These are phyloP conservation scores for Stramonita haemastoma DNA, from an alignment of 2,888 invertebrate species.

Conservation along the genomic window DNA sequence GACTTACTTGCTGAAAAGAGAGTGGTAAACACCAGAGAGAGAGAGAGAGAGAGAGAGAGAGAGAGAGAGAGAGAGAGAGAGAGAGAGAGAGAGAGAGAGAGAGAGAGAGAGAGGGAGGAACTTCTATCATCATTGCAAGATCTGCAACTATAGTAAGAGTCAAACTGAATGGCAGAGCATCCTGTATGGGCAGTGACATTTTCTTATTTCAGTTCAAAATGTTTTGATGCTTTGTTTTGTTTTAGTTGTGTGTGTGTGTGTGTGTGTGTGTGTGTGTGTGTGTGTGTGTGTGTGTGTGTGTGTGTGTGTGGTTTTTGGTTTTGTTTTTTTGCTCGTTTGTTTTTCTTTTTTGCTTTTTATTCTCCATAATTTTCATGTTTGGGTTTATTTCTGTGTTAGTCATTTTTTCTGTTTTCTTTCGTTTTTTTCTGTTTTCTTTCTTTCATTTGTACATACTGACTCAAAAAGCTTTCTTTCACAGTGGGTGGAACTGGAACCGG, in stretches of 20 bases:
- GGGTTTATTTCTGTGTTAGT: too few species aligned
- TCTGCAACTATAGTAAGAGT: too few species aligned
- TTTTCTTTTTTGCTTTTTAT: too few species aligned
- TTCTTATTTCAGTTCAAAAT: neutral
- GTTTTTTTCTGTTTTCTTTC: neutral
- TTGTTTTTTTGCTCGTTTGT: too few species aligned
- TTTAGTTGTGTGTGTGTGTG: constrained; percentile 25
- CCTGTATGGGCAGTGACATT: neutral
- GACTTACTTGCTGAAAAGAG: too few species aligned
- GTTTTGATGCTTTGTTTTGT: neutral
- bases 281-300: neutral
- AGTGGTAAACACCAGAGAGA: too few species aligned
- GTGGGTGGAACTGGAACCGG: constrained; percentile 6
- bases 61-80: neutral
- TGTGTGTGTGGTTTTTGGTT: neutral
- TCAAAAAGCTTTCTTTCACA: neutral
- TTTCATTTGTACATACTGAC: neutral
- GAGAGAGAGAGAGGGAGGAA: too few species aligned
- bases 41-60: neutral
- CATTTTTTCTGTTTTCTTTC: too few species aligned
- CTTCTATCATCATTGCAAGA: too few species aligned
- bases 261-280: constrained; percentile 5
- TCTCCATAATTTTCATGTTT: too few species aligned
- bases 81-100: neutral
- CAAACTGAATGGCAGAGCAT: too few species aligned